Percentiles rank a stretch among this genome's conserved stretches.
These are phyloP conservation scores for Ophthalmolycus amberensis DNA, from an alignment of 2,113 vertebrate genomes.

Conservation along the genomic window DNA sequence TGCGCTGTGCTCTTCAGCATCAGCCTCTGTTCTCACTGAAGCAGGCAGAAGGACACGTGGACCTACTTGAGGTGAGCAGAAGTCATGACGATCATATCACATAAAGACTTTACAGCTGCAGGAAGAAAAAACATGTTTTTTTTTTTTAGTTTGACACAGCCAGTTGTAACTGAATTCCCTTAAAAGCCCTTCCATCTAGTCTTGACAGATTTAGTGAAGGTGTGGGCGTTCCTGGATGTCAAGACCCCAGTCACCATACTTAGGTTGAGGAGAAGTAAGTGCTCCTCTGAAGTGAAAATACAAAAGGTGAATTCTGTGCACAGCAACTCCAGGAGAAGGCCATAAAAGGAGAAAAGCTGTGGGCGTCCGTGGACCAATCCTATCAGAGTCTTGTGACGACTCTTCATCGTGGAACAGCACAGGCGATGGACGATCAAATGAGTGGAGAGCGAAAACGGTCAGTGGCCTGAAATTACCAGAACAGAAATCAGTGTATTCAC, in stretches of 20 bases:
- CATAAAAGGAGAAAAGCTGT: conserved; percentile 78
- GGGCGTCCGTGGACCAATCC: conserved; percentile 78
- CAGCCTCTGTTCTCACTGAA: conserved; percentile 79
- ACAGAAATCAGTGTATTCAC: background rate
- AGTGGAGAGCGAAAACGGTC: conserved; percentile 81
- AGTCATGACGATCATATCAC: background rate
- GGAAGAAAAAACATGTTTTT: background rate
- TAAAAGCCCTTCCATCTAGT: conserved; percentile 30
- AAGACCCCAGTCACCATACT: background rate
- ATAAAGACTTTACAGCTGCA: background rate
- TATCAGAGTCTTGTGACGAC: conserved; percentile 76
- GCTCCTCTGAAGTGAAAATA: conserved; percentile 10
- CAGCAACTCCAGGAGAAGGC: conserved; percentile 86
- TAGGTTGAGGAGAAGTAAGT: conserved; percentile 1
- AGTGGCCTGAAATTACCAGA: background rate
- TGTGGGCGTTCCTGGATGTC: conserved; percentile 3
- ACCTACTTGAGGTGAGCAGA: conserved; percentile 87
- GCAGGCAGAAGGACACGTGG: conserved; percentile 78
- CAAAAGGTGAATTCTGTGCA: conserved; percentile 13
- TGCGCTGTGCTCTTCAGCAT: conserved; percentile 80
- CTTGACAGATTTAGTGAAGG: conserved; percentile 35
- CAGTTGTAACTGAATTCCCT: background rate
- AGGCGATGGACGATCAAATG: conserved; percentile 80
- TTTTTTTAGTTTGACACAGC: background rate
- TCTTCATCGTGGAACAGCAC: conserved; percentile 77